A percentile compares a stretch with the other conserved stretches of the same genome.
These are phyloP conservation scores for Patiria miniata DNA, from an alignment of 35 echinoderm and acorn worm genomes.

Conservation along the genomic window DNA sequence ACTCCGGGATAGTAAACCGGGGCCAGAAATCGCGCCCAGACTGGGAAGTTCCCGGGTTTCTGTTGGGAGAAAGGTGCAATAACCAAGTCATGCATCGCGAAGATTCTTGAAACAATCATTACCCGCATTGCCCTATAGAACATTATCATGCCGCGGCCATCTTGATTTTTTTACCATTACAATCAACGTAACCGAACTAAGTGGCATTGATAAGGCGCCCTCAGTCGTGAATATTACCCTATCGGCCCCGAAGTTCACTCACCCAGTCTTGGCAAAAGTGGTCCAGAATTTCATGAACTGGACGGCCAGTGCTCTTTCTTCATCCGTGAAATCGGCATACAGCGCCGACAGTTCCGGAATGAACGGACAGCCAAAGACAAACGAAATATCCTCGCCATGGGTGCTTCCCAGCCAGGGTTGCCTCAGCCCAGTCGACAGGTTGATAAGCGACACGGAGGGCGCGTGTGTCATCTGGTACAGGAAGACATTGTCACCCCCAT, in stretches of 20 bases:
- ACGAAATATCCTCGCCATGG: conserved; percentile 59
- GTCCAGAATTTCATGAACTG: conserved; percentile 85
- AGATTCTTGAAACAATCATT: too few relatives aligned
- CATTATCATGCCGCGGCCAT: too few relatives aligned
- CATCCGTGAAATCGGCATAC: conserved; percentile 5
- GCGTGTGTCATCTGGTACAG: conserved; percentile 69
- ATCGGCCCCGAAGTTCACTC: conserved; percentile 3
- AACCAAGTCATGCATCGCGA: too few relatives aligned
- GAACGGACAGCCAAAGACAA: conserved; percentile 65
- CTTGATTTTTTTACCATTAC: too few relatives aligned
- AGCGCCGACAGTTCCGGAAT: not conserved
- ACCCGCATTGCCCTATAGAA: too few relatives aligned
- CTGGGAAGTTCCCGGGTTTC: not conserved
- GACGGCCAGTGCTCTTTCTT: conserved; percentile 54
- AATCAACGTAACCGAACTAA: too few relatives aligned
- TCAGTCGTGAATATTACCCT: too few relatives aligned
- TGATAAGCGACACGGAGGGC: conserved; percentile 20
- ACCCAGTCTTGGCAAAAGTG: conserved; percentile 79
- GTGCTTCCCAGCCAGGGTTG: conserved; percentile 54
- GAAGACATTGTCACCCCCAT: conserved; percentile 39
- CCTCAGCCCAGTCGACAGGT: not conserved
- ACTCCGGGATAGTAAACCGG: conserved; percentile 45
- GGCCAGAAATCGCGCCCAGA: conserved; percentile 41
- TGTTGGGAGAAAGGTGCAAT: not conserved
- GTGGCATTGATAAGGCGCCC: too few relatives aligned